These are phyloP conservation scores for Pristionchus maxplancki DNA, from an alignment of 2,888 invertebrate genomes.

Conservation along the genomic window DNA sequence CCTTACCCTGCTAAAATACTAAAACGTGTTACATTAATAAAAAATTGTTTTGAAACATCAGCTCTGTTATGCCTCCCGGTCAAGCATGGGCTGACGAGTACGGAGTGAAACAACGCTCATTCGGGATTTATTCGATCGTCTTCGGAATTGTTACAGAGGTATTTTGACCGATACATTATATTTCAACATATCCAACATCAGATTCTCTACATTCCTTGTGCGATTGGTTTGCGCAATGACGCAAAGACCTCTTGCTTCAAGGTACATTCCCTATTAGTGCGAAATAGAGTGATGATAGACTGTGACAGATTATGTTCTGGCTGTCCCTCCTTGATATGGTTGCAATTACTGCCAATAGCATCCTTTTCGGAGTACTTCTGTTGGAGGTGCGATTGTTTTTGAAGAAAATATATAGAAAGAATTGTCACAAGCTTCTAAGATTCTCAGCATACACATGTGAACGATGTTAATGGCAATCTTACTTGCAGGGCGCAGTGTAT, in stretches of 20 bases:
- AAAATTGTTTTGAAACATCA: not conserved
- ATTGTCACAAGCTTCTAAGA: no score
- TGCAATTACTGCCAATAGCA: not conserved
- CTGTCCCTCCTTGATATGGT: not conserved
- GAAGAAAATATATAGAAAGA: no score
- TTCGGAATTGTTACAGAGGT: not conserved
- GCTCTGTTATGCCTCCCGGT: not conserved
- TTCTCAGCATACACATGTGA: no score
- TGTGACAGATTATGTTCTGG: conserved; percentile 1
- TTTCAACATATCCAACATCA: not conserved
- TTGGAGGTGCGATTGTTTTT: not conserved
- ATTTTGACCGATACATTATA: not conserved
- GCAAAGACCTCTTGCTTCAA: not conserved
- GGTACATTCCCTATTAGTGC: no score
- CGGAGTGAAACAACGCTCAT: not conserved
- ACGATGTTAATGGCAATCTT: no score
- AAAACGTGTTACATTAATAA: no score
- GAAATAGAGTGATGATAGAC: no score
- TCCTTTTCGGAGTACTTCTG: not conserved
- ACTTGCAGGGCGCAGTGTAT: not conserved
- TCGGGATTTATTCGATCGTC: not conserved
- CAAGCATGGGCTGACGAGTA: not conserved
- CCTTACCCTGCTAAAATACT: not conserved
- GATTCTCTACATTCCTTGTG: not conserved
- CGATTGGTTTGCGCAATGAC: not conserved